Evolutionary conservation across 2,113 vertebrate genomes (phyloP).

Genomic region (Panthera uncia): DNA sequence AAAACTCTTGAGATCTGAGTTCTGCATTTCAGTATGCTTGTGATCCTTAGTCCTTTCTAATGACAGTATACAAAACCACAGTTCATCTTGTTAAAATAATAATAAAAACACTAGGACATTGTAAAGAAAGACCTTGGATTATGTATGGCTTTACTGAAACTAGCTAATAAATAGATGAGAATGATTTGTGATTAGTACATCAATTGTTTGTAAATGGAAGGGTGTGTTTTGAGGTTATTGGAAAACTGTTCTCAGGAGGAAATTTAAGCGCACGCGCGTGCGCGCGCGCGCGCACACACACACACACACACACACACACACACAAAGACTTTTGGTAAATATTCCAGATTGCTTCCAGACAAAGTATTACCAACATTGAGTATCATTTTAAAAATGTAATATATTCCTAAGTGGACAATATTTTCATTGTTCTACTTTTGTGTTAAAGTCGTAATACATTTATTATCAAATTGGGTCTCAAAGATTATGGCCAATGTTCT

Average conservation of each 20-base stretch:
- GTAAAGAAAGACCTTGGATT: neutral
- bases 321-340: neutral
- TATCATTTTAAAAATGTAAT: neutral
- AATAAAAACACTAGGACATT: neutral
- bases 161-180: neutral
- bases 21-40: neutral
- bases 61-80: constrained; percentile 13
- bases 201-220: neutral
- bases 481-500: neutral
- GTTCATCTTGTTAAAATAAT: constrained; percentile 29
- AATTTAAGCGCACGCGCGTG: neutral
- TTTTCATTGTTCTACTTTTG: neutral
- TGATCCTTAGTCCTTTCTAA: constrained; percentile 28
- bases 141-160: neutral
- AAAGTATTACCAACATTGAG: neutral
- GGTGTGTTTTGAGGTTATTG: neutral
- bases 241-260: constrained; percentile 19
- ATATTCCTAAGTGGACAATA: neutral
- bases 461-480: neutral
- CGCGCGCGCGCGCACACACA: neutral
- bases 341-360: neutral
- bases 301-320: neutral
- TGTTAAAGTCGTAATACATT: neutral
- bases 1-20: neutral
- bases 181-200: neutral